phyloP scores from a whole-genome alignment of 2,888 invertebrate genomes.

The Spilosoma lubricipeda region DNA sequence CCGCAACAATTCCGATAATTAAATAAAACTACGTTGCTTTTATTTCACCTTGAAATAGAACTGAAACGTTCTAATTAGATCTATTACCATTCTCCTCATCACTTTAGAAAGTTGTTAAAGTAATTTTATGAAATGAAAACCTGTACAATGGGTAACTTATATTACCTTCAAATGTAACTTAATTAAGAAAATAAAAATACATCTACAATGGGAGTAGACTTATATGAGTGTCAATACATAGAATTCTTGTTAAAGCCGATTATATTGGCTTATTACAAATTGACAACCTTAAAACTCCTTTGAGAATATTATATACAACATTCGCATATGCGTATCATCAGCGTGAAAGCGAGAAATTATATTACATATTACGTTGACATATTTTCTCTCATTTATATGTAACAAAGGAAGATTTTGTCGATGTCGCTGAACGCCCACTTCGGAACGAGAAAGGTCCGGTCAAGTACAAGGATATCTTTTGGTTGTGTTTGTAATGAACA shows the following conservation, averaged over 20 bases:
- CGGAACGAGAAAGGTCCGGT: neutral
- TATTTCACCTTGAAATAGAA: neutral
- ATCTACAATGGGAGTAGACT: neutral
- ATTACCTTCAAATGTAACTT: neutral
- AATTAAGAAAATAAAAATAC: neutral
- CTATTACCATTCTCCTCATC: neutral
- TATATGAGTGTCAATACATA: neutral
- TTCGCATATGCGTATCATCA: neutral
- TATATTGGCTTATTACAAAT: neutral
- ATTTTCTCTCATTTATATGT: neutral
- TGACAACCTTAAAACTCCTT: neutral
- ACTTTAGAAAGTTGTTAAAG: neutral
- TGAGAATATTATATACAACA: neutral
- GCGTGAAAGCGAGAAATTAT: neutral
- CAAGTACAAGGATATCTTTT: neutral
- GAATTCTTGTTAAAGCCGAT: neutral
- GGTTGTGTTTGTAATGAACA: neutral
- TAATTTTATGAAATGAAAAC: neutral
- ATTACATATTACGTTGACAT: neutral
- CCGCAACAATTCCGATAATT: neutral
- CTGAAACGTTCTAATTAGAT: neutral
- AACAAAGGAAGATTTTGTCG: slow-evolving; percentile 1
- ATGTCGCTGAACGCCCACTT: neutral
- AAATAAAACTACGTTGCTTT: neutral
- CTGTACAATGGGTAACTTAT: neutral